phyloP scores from a whole-genome alignment of 2,113 vertebrate genomes.

The Typhlomys cinereus region DNA sequence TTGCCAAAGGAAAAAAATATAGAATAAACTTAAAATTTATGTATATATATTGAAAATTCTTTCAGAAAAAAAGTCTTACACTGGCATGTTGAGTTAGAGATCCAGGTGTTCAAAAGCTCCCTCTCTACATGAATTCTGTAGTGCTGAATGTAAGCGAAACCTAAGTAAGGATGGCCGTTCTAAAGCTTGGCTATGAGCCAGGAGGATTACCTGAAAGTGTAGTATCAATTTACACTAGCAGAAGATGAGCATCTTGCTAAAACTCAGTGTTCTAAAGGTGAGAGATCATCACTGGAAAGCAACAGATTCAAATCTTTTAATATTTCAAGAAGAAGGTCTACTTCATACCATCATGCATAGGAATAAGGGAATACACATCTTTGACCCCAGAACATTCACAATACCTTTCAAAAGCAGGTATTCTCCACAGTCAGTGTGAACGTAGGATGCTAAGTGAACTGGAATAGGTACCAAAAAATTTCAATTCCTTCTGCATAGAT shows the following conservation, averaged over 20 bases:
- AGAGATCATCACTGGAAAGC: conserved; percentile 96
- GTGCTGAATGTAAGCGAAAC: conserved; percentile 89
- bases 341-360: no score
- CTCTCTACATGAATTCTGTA: conserved; percentile 81
- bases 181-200: conserved; percentile 87
- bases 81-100: conserved; percentile 63
- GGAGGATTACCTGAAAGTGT: conserved; percentile 94
- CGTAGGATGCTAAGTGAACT: no score
- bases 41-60: conserved; percentile 82
- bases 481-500: no score
- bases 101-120: conserved; percentile 69
- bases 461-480: no score
- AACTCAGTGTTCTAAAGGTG: conserved; percentile 98
- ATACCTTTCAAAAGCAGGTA: no score
- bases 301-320: no score
- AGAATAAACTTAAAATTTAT: conserved; percentile 80
- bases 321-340: no score
- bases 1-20: conserved; percentile 89
- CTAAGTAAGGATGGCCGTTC: conserved; percentile 83
- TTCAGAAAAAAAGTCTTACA: conserved; percentile 58
- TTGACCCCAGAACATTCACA: no score
- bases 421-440: no score
- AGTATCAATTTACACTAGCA: conserved; percentile 96
- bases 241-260: conserved; percentile 97
- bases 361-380: no score